Base-by-base conservation (phyloP, 2,888 invertebrate genomes). In the Scaeva pyrastri region DNA sequence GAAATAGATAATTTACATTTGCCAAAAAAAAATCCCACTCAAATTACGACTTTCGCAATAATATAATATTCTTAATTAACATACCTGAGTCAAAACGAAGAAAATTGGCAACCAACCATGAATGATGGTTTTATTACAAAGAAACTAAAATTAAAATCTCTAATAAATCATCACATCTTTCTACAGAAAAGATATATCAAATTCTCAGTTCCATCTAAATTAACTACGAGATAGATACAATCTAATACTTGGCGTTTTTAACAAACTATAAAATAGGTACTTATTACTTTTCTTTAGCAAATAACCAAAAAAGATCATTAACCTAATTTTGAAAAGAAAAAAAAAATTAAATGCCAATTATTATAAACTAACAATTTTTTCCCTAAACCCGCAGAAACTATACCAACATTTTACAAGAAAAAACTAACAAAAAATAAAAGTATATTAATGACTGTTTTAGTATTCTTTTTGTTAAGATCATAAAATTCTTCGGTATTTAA, bases 401-500 rank as follows among this genome's bases (percentile, higher is more conserved):
- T 48, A 21, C 7, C 14, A 26, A 26, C 3, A 6, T 14, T 1
- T 2, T 19, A 48, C 7, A 50, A 5, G 21, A 11, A 6, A 21
- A 6, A 19, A 8, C 1, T 50, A 19, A 11, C 0, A 5, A 50
- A 2, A 3, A 26, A 56, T 10, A 56, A n/a, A 39, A 36, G 12
- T 55, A 62, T 60, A 73, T 52, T 66, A 82, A 77, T 78, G 58
- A 71, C 39, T 50, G 6, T 41, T 39, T 48, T 39, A 41, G 10
- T 68, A 16, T 16, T 16, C 4, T 31, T 39, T 48, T 16, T n/a
- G 10, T 21, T 19, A 48, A 76, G 75, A 72, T 80, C 68, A 85
- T 85, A 66, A 72, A 80, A 39, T 60, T 60, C 55, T 56, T 41
- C 60, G 72, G 66, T 72, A 68, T 76, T 85, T 76, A 80, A 80